These are phyloP conservation scores for Rhinoderma darwinii DNA, from an alignment of 2,113 vertebrate species.

Conservation along the genomic window DNA sequence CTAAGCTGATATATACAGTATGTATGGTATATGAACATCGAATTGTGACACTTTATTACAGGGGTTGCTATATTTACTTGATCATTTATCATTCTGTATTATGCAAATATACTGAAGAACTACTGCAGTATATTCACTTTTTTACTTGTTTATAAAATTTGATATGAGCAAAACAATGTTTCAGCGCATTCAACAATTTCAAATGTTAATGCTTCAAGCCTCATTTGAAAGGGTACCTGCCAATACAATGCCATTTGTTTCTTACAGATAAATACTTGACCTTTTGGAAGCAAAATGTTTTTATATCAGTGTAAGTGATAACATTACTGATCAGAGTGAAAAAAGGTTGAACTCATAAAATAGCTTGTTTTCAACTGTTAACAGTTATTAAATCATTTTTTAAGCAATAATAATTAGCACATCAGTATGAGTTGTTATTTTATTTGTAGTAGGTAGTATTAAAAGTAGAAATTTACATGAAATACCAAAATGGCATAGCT, in stretches of 20 bases:
- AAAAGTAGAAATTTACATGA: background rate
- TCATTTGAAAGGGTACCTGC: conserved; percentile 52
- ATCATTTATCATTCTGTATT: no score
- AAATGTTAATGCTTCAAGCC: conserved; percentile 32
- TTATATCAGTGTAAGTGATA: conserved; percentile 36
- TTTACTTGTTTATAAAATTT: background rate
- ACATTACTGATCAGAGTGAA: conserved; percentile 40
- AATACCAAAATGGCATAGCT: background rate
- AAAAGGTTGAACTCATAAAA: conserved; percentile 41
- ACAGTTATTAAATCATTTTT: background rate
- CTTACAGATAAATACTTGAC: conserved; percentile 53
- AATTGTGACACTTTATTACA: no score
- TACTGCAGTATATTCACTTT: background rate
- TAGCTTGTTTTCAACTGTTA: conserved; percentile 35
- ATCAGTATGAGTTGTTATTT: background rate
- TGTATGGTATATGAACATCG: no score
- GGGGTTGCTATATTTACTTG: no score
- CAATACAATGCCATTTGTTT: conserved; percentile 51
- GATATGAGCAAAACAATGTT: background rate
- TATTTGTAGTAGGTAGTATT: background rate
- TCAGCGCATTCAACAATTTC: conserved; percentile 1
- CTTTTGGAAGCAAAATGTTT: conserved; percentile 54
- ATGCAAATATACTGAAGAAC: no score
- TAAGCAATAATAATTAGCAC: background rate
- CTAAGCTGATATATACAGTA: no score